These are phyloP conservation scores for Chouioia cunea DNA, from an alignment of 2,888 invertebrate genomes.

Conservation along the genomic window DNA sequence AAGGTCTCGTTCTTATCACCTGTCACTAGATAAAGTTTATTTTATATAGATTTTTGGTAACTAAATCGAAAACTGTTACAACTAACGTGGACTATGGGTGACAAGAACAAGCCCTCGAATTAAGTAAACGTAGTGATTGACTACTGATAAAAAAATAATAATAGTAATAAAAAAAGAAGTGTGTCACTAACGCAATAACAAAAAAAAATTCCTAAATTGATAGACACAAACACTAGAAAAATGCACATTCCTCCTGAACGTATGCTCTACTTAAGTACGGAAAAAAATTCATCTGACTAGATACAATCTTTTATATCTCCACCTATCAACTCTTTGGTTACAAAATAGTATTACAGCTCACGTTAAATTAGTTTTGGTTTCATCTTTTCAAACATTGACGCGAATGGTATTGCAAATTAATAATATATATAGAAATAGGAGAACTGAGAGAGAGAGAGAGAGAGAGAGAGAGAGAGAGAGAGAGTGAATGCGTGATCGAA, in stretches of 20 bases:
- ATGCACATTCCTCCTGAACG: slow-evolving; percentile 48
- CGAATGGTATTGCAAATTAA: not conserved
- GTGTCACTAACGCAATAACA: slow-evolving; percentile 27
- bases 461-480: too few relatives aligned
- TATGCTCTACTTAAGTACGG: slow-evolving; percentile 45
- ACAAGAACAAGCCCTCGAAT: slow-evolving; percentile 18
- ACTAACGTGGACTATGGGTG: too few relatives aligned
- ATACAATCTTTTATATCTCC: slow-evolving; percentile 40
- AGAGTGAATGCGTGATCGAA: not conserved
- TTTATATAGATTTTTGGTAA: not conserved
- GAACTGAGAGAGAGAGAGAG: not conserved
- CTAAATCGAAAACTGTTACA: too few relatives aligned
- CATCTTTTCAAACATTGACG: slow-evolving; percentile 14
- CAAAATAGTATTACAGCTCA: slow-evolving; percentile 41
- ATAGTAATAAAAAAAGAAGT: slow-evolving; percentile 25
- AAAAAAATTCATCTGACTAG: slow-evolving; percentile 45
- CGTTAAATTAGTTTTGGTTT: slow-evolving; percentile 33
- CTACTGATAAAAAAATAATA: slow-evolving; percentile 14
- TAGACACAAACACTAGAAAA: slow-evolving; percentile 39
- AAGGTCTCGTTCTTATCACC: slow-evolving; percentile 11
- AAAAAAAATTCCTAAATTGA: slow-evolving; percentile 28
- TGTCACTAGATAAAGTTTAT: not conserved
- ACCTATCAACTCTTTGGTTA: slow-evolving; percentile 46
- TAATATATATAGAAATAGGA: not conserved
- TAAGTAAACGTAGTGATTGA: slow-evolving; percentile 31